phyloP scores from a whole-genome alignment of 2,888 invertebrate species.

The Callosobruchus maculatus region DNA sequence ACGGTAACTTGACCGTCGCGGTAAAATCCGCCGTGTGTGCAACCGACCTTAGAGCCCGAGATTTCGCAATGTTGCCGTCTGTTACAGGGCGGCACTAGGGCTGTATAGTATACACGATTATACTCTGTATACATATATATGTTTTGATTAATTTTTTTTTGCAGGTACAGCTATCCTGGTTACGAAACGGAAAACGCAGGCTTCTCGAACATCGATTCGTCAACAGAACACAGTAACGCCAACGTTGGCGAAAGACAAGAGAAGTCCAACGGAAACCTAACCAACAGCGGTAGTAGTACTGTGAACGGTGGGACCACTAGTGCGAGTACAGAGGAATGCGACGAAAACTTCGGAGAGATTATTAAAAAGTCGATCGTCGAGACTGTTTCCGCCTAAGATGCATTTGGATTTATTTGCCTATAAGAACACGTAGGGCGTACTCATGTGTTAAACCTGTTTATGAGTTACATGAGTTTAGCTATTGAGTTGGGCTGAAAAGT shows the following conservation, averaged over 20 bases:
- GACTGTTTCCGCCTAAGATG: constrained; percentile 73
- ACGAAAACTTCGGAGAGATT: constrained; percentile 85
- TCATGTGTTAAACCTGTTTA: background rate
- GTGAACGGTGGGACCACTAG: constrained; percentile 23
- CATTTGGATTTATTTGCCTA: constrained; percentile 16
- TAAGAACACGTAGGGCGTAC: background rate
- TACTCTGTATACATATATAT: too few relatives aligned
- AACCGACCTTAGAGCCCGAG: too few relatives aligned
- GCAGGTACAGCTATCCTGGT: constrained; percentile 44
- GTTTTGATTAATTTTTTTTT: background rate
- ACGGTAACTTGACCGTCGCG: too few relatives aligned
- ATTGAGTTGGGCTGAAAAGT: too few relatives aligned
- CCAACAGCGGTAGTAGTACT: constrained; percentile 9
- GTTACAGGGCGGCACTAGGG: too few relatives aligned
- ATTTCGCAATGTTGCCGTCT: too few relatives aligned
- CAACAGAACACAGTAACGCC: constrained; percentile 3
- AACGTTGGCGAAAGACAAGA: background rate
- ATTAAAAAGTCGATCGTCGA: constrained; percentile 91
- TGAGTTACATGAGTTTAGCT: too few relatives aligned
- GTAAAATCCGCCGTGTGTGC: too few relatives aligned
- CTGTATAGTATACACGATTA: too few relatives aligned
- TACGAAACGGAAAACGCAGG: constrained; percentile 40
- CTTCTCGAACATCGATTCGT: background rate
- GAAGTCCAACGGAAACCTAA: constrained; percentile 21
- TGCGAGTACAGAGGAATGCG: constrained; percentile 48